Conservation (phyloP, 2,797 vertebrate species). For the Chrysolophus pictus region DNA sequence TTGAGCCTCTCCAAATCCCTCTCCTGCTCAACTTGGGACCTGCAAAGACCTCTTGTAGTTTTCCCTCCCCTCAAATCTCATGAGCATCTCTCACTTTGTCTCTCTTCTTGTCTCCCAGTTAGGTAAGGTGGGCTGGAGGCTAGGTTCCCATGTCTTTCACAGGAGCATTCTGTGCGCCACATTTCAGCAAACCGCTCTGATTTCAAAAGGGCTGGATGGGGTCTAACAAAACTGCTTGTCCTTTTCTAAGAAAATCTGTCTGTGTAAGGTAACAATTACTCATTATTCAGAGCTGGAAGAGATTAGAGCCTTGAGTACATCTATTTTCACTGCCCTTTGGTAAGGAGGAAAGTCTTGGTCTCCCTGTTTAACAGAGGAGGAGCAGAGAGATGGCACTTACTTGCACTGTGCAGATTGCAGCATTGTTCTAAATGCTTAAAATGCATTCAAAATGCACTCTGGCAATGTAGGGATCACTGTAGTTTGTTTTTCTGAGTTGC, state of each 20-base stretch:
- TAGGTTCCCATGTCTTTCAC: background rate
- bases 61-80: background rate
- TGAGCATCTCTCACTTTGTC: background rate
- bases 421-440: background rate
- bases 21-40: background rate
- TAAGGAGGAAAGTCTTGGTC: background rate
- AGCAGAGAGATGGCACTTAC: background rate
- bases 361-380: background rate
- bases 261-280: background rate
- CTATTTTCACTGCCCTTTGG: background rate
- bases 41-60: background rate
- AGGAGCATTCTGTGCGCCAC: background rate
- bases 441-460: background rate
- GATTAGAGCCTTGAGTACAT: background rate
- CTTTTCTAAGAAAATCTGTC: constrained; percentile 1
- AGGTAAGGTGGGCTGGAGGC: background rate
- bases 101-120: background rate
- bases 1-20: background rate
- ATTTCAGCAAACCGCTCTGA: background rate
- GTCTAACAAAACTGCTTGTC: background rate
- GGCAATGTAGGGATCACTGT: background rate
- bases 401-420: background rate
- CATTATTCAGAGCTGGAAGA: background rate
- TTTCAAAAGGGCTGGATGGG: background rate
- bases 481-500: background rate